These are phyloP conservation scores for Panzeria rudis DNA, from an alignment of 2,888 invertebrate genomes.

Conservation along the genomic window DNA sequence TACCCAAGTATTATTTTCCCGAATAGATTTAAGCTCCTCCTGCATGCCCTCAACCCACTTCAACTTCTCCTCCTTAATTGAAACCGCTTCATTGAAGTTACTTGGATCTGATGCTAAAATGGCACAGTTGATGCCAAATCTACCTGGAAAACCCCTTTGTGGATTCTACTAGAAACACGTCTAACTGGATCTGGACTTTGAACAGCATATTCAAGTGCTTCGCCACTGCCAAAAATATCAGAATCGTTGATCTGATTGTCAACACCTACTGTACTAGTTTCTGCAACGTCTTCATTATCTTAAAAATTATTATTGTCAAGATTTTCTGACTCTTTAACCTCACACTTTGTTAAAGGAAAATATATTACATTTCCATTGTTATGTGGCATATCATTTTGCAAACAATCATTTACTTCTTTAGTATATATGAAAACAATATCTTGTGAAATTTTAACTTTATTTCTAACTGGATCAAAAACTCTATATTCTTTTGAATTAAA, in stretches of 20 bases:
- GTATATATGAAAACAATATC: slow-evolving; percentile 27
- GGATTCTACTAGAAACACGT: slow-evolving; percentile 10
- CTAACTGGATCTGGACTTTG: slow-evolving; percentile 7
- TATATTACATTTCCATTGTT: no score
- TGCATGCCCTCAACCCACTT: slow-evolving; percentile 12
- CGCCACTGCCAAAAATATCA: neutral
- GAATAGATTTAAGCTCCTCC: slow-evolving; percentile 8
- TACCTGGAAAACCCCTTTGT: neutral
- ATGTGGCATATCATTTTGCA: no score
- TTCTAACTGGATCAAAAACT: slow-evolving; percentile 21
- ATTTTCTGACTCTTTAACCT: neutral
- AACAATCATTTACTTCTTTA: neutral
- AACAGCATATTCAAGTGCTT: slow-evolving; percentile 8
- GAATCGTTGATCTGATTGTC: neutral
- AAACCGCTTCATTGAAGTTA: no score
- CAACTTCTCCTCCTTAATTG: no score
- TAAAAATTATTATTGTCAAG: neutral
- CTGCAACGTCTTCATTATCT: neutral
- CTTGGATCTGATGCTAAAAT: no score
- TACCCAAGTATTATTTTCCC: slow-evolving; percentile 20
- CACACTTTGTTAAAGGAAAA: neutral
- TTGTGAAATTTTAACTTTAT: slow-evolving; percentile 28
- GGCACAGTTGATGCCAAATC: slow-evolving; percentile 2
- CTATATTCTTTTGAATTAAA: slow-evolving; percentile 37
- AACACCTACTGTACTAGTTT: neutral